These are phyloP conservation scores for Neolamprologus multifasciatus DNA, from an alignment of 2,797 vertebrate species.

Conservation along the genomic window DNA sequence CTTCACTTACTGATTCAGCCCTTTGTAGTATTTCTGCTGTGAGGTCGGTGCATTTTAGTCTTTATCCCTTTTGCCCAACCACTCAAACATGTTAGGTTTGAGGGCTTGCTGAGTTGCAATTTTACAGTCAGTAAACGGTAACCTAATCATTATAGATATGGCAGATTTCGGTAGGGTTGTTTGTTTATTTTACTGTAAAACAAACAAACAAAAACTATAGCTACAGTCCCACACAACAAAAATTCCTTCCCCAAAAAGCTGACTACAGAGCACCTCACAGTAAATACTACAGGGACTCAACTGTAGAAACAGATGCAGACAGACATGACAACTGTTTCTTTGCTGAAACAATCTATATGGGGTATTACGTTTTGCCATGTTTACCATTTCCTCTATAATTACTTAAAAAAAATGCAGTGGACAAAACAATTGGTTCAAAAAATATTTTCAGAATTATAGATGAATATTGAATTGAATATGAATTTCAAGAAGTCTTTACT, in stretches of 20 bases:
- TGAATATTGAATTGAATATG: neutral
- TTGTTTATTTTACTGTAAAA: neutral
- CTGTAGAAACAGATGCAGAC: neutral
- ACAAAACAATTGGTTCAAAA: neutral
- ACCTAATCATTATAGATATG: neutral
- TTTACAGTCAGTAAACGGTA: neutral
- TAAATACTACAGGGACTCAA: neutral
- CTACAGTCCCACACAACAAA: neutral
- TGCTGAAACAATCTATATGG: neutral
- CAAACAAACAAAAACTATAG: neutral
- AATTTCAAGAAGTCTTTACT: neutral
- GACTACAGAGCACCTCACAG: neutral
- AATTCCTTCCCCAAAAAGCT: neutral
- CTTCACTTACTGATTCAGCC: neutral
- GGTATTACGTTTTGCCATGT: neutral
- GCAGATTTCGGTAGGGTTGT: neutral
- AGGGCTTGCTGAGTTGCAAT: neutral
- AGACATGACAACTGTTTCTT: neutral
- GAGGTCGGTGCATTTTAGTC: neutral
- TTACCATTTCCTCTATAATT: neutral
- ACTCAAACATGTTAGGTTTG: neutral
- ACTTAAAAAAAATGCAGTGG: neutral
- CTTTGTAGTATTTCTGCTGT: neutral
- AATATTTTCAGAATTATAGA: neutral
- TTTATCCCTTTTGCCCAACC: neutral